Base-by-base conservation (phyloP, 1,140 invertebrate species). In the Leptonema lineaticorne region DNA sequence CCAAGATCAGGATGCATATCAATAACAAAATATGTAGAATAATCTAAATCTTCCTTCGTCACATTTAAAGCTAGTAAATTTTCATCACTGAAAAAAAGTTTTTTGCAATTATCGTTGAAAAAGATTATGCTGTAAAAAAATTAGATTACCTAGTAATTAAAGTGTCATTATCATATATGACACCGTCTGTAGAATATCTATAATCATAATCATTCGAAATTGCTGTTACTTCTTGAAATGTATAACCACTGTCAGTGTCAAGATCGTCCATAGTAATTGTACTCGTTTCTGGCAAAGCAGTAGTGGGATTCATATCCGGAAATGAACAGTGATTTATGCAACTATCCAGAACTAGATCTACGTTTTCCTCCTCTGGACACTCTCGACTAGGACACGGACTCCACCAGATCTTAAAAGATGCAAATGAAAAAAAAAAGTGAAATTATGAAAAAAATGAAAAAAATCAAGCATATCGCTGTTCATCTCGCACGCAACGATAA, bases 381-480 rank as follows among this genome's bases (percentile, higher is more conserved):
- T 90, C 88, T 57, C 88, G 79, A 72, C 87, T 90, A 0, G 88
- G 87, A 73, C 89, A 90, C 0, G 89, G 89, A 75, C 88, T 90
- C 89, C 89, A 91, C 89, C 89, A 91, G 26, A 90, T 86, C 86
- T 88, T 73, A 4, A 72, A 73, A 70, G 22, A 64, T 68, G 28
- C n/a, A 50, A 64, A 4, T 48, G 26, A 30, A 27, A 33, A 16
- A 3, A 29, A 9, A 27, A 30, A 48, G 41, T 20, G 18, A 45
- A 60, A 45, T 66, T 64, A 66, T 67, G 33, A 45, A 26, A 2
- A 26, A 59, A 58, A 41, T 62, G 29, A 45, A 29, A 56, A 67
- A 29, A 67, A 63, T 63, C 48, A 48, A n/a, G n/a, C n/a, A 53
- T 64, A 72, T 69, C 69, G 62, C 68, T 59, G 63, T 72, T 69